phyloP scores from a whole-genome alignment of 1,140 invertebrate species.

The Carcinoscorpius rotundicauda region DNA sequence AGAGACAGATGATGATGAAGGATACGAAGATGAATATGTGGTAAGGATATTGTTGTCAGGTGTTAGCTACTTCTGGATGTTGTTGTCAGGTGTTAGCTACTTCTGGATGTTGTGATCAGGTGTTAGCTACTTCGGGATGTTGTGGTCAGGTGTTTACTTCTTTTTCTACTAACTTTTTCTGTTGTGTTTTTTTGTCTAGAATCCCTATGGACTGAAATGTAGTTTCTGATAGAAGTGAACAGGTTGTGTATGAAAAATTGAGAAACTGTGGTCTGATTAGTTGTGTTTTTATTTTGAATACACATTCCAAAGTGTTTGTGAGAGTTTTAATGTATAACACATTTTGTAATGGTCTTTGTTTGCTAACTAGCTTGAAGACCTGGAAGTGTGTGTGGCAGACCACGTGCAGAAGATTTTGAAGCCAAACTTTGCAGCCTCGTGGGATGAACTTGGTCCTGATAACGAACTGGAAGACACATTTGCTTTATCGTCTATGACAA shows the following conservation, averaged over 20 bases:
- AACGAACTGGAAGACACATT: slow-evolving; percentile 82
- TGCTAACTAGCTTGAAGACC: slow-evolving; percentile 63
- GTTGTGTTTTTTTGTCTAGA: no score
- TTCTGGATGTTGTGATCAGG: no score
- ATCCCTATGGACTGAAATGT: no score
- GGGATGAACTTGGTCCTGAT: slow-evolving; percentile 60
- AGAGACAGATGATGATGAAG: slow-evolving; percentile 82
- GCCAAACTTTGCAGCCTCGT: slow-evolving; percentile 47
- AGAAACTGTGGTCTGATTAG: background rate
- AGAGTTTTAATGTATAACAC: background rate
- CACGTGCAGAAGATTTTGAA: slow-evolving; percentile 77
- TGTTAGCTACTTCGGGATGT: no score
- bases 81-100: no score
- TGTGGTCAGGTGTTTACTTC: no score
- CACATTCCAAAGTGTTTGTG: background rate
- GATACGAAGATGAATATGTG: slow-evolving; percentile 59
- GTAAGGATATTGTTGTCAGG: slow-evolving; percentile 41
- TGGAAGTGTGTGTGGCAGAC: slow-evolving; percentile 79
- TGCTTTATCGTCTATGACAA: slow-evolving; percentile 62
- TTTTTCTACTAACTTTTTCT: no score
- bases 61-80: no score
- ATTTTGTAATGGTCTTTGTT: slow-evolving; percentile 3
- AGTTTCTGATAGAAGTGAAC: no score
- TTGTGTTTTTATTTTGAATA: slow-evolving; percentile 14
- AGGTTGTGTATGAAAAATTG: no score